phyloP scores from a whole-genome alignment of 2,888 invertebrate species.

The Nezara viridula region DNA sequence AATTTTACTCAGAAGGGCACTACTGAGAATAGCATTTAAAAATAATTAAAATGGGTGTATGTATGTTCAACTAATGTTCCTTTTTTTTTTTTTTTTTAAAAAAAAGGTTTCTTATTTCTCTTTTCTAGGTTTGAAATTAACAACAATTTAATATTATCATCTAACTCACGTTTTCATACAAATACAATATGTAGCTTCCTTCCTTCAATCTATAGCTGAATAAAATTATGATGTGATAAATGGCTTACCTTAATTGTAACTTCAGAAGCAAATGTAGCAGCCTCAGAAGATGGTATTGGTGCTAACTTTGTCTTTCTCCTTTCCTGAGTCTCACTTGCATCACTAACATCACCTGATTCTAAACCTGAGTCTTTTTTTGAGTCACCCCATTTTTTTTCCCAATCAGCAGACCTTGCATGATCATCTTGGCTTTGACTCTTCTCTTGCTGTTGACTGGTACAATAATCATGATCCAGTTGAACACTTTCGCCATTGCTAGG shows the following conservation, averaged over 20 bases:
- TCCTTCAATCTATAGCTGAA: background rate
- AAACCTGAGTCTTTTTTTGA: slow-evolving; percentile 70
- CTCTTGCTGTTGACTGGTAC: slow-evolving; percentile 67
- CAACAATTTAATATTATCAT: too few species aligned
- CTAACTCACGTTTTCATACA: too few species aligned
- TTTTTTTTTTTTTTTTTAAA: too few species aligned
- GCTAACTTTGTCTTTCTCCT: slow-evolving; percentile 42
- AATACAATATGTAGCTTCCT: too few species aligned
- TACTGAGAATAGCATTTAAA: too few species aligned
- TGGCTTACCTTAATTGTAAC: slow-evolving; percentile 14
- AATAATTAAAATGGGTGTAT: too few species aligned
- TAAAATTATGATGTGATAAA: background rate
- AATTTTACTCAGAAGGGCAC: too few species aligned
- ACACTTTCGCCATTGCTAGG: slow-evolving; percentile 67
- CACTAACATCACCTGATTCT: slow-evolving; percentile 70
- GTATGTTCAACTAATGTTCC: too few species aligned
- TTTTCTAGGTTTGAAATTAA: too few species aligned
- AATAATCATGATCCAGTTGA: slow-evolving; percentile 76
- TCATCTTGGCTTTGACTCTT: background rate
- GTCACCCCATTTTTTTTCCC: slow-evolving; percentile 63
- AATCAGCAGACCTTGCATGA: slow-evolving; percentile 22
- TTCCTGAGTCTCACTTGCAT: slow-evolving; percentile 67
- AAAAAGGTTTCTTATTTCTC: too few species aligned
- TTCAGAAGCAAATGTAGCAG: background rate
- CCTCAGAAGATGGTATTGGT: background rate